phyloP scores from a whole-genome alignment of 2,888 invertebrate species.

The Belgica antarctica region DNA sequence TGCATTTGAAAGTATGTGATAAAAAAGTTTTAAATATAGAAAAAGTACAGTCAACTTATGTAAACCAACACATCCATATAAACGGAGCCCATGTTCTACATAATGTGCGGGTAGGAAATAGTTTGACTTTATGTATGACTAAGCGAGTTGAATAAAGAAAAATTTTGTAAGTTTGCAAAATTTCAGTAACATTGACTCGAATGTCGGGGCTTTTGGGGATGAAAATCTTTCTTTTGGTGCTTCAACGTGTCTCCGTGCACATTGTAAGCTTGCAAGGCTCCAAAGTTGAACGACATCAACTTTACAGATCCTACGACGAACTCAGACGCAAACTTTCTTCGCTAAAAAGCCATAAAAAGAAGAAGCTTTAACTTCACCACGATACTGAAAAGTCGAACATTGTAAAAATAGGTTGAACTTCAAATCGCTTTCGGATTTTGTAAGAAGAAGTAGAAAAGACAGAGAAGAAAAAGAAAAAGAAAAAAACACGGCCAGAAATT shows the following conservation, averaged over 20 bases:
- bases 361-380: conserved; percentile 42
- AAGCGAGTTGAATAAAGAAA: not conserved
- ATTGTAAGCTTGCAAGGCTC: not conserved
- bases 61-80: conserved; percentile 18
- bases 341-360: conserved; percentile 18
- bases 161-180: not conserved
- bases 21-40: conserved; percentile 41
- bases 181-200: not conserved
- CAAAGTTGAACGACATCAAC: too few species aligned
- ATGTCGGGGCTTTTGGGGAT: not conserved
- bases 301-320: not conserved
- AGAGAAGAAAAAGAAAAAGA: conserved; percentile 15
- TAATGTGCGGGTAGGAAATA: conserved; percentile 13
- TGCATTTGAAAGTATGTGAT: conserved; percentile 36
- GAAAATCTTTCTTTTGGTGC: not conserved
- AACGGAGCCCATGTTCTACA: conserved; percentile 12
- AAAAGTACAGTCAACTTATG: conserved; percentile 40
- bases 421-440: conserved; percentile 30
- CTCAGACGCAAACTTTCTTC: conserved; percentile 5
- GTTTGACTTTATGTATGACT: not conserved
- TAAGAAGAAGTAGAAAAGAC: not conserved
- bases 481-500: conserved; percentile 30
- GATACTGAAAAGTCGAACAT: conserved; percentile 31
- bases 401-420: conserved; percentile 43
- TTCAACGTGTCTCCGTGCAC: too few species aligned